These are phyloP conservation scores for Mamestra configurata DNA, from an alignment of 1,140 invertebrate genomes.

Conservation along the genomic window DNA sequence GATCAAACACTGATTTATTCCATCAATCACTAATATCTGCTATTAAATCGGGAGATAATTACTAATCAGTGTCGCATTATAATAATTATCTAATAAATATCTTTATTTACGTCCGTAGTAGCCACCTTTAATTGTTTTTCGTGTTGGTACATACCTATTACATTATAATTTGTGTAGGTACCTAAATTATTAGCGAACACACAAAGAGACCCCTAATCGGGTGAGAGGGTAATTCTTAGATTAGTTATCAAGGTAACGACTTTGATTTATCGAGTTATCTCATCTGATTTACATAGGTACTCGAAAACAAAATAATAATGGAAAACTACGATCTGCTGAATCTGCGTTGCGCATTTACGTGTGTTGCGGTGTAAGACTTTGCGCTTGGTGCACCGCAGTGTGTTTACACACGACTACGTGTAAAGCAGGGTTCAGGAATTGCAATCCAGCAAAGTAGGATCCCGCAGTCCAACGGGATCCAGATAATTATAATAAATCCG, in stretches of 20 bases:
- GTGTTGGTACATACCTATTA: not conserved
- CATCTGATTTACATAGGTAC: slow-evolving; percentile 1
- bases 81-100: slow-evolving; percentile 19
- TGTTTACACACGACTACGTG: no score
- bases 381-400: no score
- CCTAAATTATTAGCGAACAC: not conserved
- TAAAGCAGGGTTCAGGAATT: no score
- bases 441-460: no score
- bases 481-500: no score
- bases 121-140: slow-evolving; percentile 18
- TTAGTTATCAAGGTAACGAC: slow-evolving; percentile 19
- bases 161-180: not conserved
- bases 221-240: slow-evolving; percentile 5
- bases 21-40: slow-evolving; percentile 44
- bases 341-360: not conserved
- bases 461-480: no score
- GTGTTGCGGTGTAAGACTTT: no score
- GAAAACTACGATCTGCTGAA: not conserved
- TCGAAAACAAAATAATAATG: not conserved
- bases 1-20: slow-evolving; percentile 44
- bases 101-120: slow-evolving; percentile 16
- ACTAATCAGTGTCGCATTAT: slow-evolving; percentile 34
- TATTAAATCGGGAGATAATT: slow-evolving; percentile 34
- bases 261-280: slow-evolving; percentile 19
- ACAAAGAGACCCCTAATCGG: not conserved